Evolutionary conservation across 2,888 invertebrate genomes (phyloP).

Genomic region (Drosophila quinaria): DNA sequence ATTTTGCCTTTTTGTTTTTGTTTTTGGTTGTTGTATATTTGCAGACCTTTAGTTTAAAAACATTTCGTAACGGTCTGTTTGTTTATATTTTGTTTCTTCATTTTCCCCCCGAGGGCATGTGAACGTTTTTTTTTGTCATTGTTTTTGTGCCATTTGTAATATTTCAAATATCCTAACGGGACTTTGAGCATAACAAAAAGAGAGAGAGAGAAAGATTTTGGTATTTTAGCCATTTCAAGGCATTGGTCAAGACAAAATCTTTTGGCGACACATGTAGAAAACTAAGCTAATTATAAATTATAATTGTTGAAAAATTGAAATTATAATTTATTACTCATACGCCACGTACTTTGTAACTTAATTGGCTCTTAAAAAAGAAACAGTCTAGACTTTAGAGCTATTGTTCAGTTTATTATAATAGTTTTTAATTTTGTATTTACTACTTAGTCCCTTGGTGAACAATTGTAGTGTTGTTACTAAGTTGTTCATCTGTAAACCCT

Average conservation of each 20-base stretch:
- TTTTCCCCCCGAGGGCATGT: conserved; percentile 5
- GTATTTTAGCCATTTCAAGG: conserved; percentile 2
- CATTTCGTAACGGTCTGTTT: conserved; percentile 59
- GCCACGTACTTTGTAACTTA: conserved; percentile 3
- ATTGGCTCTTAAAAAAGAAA: neutral
- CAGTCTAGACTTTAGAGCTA: conserved; percentile 3
- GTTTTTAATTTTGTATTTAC: neutral
- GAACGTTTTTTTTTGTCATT: conserved; percentile 18
- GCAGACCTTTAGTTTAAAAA: conserved; percentile 41
- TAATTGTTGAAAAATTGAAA: neutral
- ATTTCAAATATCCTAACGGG: conserved; percentile 6
- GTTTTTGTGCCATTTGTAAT: conserved; percentile 23
- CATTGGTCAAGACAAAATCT: neutral
- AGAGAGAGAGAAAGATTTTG: neutral
- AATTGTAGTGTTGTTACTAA: neutral
- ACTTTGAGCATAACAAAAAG: neutral
- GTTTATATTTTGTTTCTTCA: conserved; percentile 44
- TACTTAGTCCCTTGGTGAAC: neutral
- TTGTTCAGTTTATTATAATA: conserved; percentile 3
- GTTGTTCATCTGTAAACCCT: neutral
- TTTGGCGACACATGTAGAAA: neutral
- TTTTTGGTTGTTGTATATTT: conserved; percentile 9
- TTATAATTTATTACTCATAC: conserved; percentile 24
- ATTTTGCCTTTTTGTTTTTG: conserved; percentile 2
- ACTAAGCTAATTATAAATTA: conserved; percentile 12